phyloP scores from a whole-genome alignment of 1,140 invertebrate species.

The Lamellibrachia luymesi region DNA sequence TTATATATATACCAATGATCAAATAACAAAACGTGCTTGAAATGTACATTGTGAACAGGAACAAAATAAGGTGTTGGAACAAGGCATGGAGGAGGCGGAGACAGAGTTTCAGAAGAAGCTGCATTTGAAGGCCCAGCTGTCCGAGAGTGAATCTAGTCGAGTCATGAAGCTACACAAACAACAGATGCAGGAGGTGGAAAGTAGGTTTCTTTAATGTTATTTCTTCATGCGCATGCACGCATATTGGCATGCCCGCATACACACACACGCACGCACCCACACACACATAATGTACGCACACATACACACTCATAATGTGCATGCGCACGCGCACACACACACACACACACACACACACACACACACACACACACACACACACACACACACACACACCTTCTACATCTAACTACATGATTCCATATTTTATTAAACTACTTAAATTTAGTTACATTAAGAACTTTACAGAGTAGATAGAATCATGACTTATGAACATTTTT shows the following conservation, averaged over 20 bases:
- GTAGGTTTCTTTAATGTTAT: neutral
- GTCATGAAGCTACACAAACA: conserved; percentile 18
- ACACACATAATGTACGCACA: neutral
- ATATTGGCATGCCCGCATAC: neutral
- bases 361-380: neutral
- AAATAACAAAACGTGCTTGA: too few species aligned
- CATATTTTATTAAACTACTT: too few species aligned
- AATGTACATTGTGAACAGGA: neutral
- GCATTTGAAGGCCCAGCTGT: conserved; percentile 8
- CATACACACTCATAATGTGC: neutral
- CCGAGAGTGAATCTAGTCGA: neutral
- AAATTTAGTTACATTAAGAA: too few species aligned
- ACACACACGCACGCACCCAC: neutral
- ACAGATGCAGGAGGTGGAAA: neutral
- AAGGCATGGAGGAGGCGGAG: conserved; percentile 3
- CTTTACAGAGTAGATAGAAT: too few species aligned
- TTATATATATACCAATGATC: too few species aligned
- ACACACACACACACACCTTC: neutral
- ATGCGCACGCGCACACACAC: neutral
- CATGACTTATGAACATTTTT: too few species aligned
- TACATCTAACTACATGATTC: neutral
- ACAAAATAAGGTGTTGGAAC: neutral
- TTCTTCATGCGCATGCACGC: too few species aligned
- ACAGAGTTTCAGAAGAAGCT: conserved; percentile 10
- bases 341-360: neutral